Base-by-base conservation (phyloP, 92 coral and sea anemone species). In the Zoanthus sansibaricus region DNA sequence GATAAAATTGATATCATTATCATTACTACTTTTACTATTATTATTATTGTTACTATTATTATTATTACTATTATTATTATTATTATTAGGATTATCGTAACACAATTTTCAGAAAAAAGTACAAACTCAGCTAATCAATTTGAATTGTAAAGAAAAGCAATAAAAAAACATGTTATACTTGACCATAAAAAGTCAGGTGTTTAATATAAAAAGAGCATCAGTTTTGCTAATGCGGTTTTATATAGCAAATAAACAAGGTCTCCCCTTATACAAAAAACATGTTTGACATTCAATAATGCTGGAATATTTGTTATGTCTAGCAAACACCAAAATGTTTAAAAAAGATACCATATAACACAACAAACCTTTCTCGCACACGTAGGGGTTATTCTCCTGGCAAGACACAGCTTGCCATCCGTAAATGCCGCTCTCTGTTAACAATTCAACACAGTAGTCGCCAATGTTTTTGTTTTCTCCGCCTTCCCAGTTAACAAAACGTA, bases 321-420 rank as follows among this genome's bases (percentile, higher is more conserved):
- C 21, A n/a, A 45, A 25, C 15, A 9, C 14, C 13, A 45, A 17
- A 5, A n/a, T n/a, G 18, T n/a, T 32, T 1, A 61, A 6, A 61
- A 61, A 52, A 25, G 0, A 33, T 15, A 3, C 3, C n/a, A 6
- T 11, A 17, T 0, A 59, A 42, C 14, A 69, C 11, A 44, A 62
- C 84, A 79, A 79, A 79, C 84, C 84, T 79, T 79, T 79, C 18
- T 79, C 84, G 42, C 84, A 79, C 3, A 79, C 84, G 58, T 42
- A 79, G 44, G 73, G 72, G 59, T 79, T 79, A 25, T 61, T 54
- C 9, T 79, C 56, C 14, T 9, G 42, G 49, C 84, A 79, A 64
- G 72, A 44, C 11, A 79, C 73, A 18, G 84, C 84, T 79, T 79
- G 71, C 84, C 84, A 79, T 25, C 84, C 84, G 47, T 9, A 64